Percentiles rank a stretch among this genome's conserved stretches.
Conservation (phyloP, 2,113 vertebrate genomes). For the Echinops telfairi region DNA sequence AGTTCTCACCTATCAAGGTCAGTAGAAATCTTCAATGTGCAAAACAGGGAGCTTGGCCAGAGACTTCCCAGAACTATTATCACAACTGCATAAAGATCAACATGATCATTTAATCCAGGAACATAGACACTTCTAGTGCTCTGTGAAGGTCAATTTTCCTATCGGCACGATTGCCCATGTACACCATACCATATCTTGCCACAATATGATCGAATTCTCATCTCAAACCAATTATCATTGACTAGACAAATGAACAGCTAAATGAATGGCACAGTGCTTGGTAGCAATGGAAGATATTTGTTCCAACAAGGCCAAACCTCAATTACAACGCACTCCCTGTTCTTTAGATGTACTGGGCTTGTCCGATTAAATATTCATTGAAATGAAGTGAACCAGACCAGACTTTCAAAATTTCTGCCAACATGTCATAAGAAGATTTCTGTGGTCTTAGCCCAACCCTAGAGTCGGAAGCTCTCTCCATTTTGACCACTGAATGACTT, state of each 20-base stretch:
- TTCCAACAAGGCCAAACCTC: background rate
- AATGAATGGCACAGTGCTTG: background rate
- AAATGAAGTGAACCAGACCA: slow-evolving; percentile 63
- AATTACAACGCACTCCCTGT: background rate
- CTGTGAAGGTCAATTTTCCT: slow-evolving; percentile 26
- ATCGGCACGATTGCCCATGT: background rate
- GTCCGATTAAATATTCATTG: slow-evolving; percentile 22
- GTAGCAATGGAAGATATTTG: background rate
- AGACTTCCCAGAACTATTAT: slow-evolving; percentile 26
- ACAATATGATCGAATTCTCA: background rate
- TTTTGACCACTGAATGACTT: background rate
- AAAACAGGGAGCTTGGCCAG: background rate
- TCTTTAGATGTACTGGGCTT: background rate
- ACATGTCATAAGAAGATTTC: background rate
- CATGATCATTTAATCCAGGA: slow-evolving; percentile 35
- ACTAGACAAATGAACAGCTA: background rate
- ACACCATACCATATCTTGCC: background rate
- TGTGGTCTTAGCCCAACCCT: background rate
- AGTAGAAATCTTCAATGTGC: background rate
- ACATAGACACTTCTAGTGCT: background rate
- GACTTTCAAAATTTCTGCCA: slow-evolving; percentile 48
- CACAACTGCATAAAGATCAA: background rate
- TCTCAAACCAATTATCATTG: background rate
- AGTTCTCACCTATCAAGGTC: background rate
- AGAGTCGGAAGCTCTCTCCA: background rate